Base-by-base conservation (phyloP, 2,113 vertebrate genomes). In the Prietella phreatophila region DNA sequence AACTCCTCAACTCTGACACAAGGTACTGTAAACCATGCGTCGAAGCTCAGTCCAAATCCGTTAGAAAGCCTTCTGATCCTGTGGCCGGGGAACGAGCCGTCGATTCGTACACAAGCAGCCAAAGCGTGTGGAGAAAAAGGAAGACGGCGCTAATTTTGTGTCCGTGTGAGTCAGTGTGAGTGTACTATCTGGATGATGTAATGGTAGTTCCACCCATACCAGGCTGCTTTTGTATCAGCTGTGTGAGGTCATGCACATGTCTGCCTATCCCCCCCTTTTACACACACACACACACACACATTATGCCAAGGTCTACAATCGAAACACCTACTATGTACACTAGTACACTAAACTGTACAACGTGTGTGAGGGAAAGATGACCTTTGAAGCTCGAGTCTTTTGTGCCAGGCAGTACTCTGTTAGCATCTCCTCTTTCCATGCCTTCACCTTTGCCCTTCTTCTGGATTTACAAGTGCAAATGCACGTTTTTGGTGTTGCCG, bases 361-460 rank as follows among this genome's bases (percentile, higher is more conserved):
- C 73, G 42, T 83, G 55, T 85, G 56, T 75, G 19, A 36, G 22
- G n/a, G 17, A 80, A n/a, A 90, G 33, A 78, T 85, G 87, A 67
- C 88, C 86, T 86, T 82, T 88, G 86, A 91, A 89, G 76, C 58
- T 39, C 22, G 67, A 82, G 42, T 84, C 73, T 39, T 81, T 88
- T 85, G 82, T 85, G 81, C 87, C 90, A 90, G 88, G 91, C 92
- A 87, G 92, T 88, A 91, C 89, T 89, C 91, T 93, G 88, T 92
- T 91, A 90, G 80, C 89, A 89, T 89, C 85, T 90, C n/a, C 55
- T 75, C 83, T 85, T 82, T 88, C 50, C 22, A 53, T 85, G 36
- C 67, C 63, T 84, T 83, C 65, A 22, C 27, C 50, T 80, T 78
- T 53, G 75, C 39, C 50, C 47, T 27, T n/a, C 19, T 79, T 79